Conservation (phyloP, 2,888 invertebrate species). For the Bellardia bayeri region DNA sequence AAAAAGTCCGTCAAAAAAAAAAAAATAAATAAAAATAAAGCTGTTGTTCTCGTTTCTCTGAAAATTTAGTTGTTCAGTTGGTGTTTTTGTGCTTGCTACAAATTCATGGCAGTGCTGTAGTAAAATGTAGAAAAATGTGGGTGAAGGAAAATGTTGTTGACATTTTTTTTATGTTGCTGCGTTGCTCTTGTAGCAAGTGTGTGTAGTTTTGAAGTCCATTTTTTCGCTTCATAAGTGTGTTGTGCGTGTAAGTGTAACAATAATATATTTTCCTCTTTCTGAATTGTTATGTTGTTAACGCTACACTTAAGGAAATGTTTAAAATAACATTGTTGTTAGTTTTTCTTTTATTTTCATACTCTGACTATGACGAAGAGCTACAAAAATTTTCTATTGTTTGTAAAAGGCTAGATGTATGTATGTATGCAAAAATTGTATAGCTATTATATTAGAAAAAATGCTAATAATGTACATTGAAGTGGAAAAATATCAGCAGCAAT, state of each 20-base stretch:
- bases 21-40: constrained; percentile 16
- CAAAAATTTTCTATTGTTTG: constrained; percentile 46
- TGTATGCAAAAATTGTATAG: not conserved
- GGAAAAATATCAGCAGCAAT: constrained; percentile 7
- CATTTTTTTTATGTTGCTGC: constrained; percentile 53
- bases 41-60: constrained; percentile 47
- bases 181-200: not conserved
- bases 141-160: constrained; percentile 73
- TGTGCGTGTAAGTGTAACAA: constrained; percentile 42
- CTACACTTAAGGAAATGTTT: constrained; percentile 69
- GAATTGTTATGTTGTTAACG: constrained; percentile 68
- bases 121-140: constrained; percentile 58
- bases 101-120: not conserved
- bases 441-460: constrained; percentile 32
- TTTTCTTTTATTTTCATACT: not conserved
- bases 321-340: constrained; percentile 59
- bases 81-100: constrained; percentile 26
- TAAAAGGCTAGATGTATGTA: not conserved
- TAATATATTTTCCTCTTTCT: constrained; percentile 59
- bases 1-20: not conserved
- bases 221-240: constrained; percentile 42
- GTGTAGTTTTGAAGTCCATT: constrained; percentile 58
- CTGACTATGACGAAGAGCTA: constrained; percentile 17
- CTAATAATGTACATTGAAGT: constrained; percentile 49
- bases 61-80: constrained; percentile 44